Conservation (phyloP, 2,797 vertebrate species). For the Microchirus variegatus region DNA sequence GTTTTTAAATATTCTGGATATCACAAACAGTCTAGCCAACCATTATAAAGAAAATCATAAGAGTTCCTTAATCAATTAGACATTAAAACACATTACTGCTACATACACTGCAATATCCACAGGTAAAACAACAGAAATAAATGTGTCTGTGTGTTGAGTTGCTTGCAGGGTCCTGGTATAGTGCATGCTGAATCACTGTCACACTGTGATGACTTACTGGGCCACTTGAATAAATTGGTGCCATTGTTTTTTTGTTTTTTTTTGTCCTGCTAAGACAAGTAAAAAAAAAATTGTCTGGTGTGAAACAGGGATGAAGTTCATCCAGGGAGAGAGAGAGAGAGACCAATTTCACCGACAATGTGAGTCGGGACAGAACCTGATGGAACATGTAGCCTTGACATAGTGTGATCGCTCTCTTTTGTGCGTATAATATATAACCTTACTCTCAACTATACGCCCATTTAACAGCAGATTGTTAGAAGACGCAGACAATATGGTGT, state of each 20-base stretch:
- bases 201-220: background rate
- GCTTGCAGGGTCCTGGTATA: background rate
- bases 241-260: background rate
- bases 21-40: too few relatives aligned
- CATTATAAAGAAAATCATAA: background rate
- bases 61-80: too few relatives aligned
- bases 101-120: background rate
- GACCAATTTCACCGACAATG: background rate
- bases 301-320: background rate
- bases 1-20: too few relatives aligned
- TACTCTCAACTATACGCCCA: background rate
- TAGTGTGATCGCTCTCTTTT: background rate
- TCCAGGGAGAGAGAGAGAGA: background rate
- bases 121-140: background rate
- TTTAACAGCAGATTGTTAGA: too few relatives aligned
- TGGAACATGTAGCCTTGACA: background rate
- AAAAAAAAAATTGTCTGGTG: background rate
- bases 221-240: background rate
- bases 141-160: background rate
- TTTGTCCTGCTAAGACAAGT: background rate
- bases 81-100: too few relatives aligned
- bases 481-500: too few relatives aligned
- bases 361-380: background rate
- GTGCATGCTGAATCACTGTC: background rate
- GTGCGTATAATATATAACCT: background rate